Percentiles rank a stretch among this genome's conserved stretches.
Conservation (phyloP, 2,888 invertebrate genomes). For the Drosophila paramelanica region DNA sequence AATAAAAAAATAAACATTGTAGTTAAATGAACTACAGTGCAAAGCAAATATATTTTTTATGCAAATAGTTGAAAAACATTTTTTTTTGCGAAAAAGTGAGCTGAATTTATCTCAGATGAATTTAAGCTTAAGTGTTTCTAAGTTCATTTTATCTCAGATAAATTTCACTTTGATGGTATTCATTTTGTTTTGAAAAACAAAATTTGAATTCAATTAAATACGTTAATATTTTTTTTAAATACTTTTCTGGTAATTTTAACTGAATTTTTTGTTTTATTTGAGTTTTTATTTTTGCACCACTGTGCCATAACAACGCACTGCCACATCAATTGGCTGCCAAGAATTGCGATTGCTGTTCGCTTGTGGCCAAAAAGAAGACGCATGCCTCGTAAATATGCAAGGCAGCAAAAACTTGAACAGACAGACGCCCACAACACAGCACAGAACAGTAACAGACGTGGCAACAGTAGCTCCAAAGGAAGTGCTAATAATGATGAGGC, state of each 20-base stretch:
- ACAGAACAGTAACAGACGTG: slow-evolving; percentile 6
- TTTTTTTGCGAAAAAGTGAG: too few species aligned
- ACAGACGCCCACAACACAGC: slow-evolving; percentile 65
- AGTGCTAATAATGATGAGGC: slow-evolving; percentile 74
- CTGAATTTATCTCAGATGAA: too few species aligned
- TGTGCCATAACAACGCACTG: slow-evolving; percentile 61
- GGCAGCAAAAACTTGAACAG: slow-evolving; percentile 74
- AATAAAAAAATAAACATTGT: too few species aligned
- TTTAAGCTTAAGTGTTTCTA: too few species aligned
- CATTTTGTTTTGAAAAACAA: too few species aligned
- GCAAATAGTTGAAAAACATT: too few species aligned
- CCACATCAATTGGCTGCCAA: slow-evolving; percentile 71
- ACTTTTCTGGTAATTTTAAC: too few species aligned
- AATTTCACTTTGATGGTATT: too few species aligned
- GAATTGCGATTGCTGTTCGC: slow-evolving; percentile 49
- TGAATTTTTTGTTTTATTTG: not conserved
- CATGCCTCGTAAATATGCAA: slow-evolving; percentile 79
- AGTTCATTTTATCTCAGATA: too few species aligned
- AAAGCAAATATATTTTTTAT: too few species aligned
- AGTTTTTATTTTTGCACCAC: slow-evolving; percentile 30
- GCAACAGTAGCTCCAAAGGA: slow-evolving; percentile 58
- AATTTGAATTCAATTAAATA: too few species aligned
- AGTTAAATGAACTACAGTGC: not conserved
- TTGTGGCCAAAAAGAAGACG: slow-evolving; percentile 64
- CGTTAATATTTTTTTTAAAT: not conserved